These are phyloP conservation scores for Lumbricus terrestris DNA, from an alignment of 2,888 invertebrate genomes.

Conservation along the genomic window DNA sequence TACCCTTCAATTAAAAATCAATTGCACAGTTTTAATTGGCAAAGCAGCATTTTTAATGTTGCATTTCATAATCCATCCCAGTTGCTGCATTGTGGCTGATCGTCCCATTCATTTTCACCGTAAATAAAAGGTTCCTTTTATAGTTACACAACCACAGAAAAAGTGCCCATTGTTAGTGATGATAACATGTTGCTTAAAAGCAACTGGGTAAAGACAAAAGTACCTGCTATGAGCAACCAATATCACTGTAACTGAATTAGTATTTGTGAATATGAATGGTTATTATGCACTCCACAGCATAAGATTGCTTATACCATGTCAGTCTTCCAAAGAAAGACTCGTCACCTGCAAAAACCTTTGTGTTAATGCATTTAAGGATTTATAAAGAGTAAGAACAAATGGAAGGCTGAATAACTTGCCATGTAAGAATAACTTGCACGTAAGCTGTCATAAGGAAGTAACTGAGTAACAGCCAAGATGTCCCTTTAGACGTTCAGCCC, in stretches of 20 bases:
- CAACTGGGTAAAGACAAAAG: neutral
- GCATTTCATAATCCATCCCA: neutral
- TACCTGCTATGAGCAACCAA: neutral
- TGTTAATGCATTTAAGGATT: too few relatives aligned
- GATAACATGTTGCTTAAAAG: neutral
- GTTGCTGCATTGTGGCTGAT: neutral
- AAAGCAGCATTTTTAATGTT: neutral
- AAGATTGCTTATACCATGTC: too few relatives aligned
- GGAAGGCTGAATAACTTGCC: too few relatives aligned
- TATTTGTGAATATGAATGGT: neutral
- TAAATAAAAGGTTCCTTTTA: neutral
- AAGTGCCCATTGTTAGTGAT: neutral
- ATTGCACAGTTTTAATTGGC: neutral
- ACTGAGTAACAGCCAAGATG: neutral
- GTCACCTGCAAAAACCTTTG: too few relatives aligned
- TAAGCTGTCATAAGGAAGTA: neutral
- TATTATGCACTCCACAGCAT: too few relatives aligned
- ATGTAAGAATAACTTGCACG: neutral
- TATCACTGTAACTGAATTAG: neutral
- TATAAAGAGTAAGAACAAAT: too few relatives aligned
- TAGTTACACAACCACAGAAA: neutral
- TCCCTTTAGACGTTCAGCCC: too few relatives aligned
- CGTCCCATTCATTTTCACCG: neutral
- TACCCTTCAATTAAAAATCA: conserved; percentile 64
- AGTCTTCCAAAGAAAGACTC: too few relatives aligned